A percentile compares a stretch with the other conserved stretches of the same genome.
Conservation (phyloP, 2,888 invertebrate species). For the Cryptus viduatorius region DNA sequence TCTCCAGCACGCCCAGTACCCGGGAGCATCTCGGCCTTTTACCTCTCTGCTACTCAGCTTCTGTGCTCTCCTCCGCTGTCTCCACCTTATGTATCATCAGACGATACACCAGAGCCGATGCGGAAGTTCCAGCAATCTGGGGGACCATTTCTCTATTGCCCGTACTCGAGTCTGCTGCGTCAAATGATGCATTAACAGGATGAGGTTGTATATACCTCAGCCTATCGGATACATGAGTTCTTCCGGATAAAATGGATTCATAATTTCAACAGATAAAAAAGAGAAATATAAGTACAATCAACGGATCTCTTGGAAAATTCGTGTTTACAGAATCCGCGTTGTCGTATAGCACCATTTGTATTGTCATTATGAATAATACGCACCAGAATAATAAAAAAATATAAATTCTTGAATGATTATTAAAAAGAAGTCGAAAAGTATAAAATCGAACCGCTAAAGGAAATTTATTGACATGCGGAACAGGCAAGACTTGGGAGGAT, state of each 20-base stretch:
- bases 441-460: neutral
- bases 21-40: slow-evolving; percentile 38
- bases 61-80: slow-evolving; percentile 30
- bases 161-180: neutral
- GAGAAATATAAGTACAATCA: no score
- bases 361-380: no score
- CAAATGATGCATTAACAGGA: neutral
- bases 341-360: no score
- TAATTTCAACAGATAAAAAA: no score
- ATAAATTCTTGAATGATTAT: neutral
- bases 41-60: slow-evolving; percentile 49
- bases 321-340: no score
- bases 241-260: no score
- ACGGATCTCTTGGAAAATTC: no score
- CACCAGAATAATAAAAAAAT: neutral
- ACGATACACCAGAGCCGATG: slow-evolving; percentile 5
- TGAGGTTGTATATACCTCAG: neutral
- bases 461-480: neutral
- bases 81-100: slow-evolving; percentile 20
- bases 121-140: neutral
- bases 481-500: neutral
- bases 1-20: slow-evolving; percentile 12
- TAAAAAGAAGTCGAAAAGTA: no score
- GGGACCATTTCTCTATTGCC: neutral
- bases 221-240: neutral